These are phyloP conservation scores for Buceros bicornis DNA, from an alignment of 2,797 vertebrate genomes.

Conservation along the genomic window DNA sequence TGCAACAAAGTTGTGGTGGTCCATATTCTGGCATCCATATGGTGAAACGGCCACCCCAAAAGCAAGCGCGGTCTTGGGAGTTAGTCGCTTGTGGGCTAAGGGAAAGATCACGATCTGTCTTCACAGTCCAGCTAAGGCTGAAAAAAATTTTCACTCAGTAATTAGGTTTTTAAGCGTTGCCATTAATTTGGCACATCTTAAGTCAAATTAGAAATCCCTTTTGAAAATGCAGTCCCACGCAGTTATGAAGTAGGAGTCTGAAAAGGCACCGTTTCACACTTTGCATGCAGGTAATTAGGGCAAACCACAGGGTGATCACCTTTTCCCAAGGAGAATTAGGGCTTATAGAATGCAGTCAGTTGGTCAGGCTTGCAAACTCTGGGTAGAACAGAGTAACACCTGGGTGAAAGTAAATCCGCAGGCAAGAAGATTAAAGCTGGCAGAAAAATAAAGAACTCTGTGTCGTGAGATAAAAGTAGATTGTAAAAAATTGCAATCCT, in stretches of 20 bases:
- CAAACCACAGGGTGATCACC: neutral
- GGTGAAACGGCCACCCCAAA: neutral
- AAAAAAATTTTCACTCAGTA: neutral
- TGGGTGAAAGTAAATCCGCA: neutral
- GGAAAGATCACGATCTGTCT: neutral
- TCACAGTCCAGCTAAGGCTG: neutral
- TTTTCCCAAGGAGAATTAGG: neutral
- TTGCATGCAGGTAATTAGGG: neutral
- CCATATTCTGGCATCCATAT: accelerated
- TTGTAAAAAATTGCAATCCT: neutral
- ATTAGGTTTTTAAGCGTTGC: neutral
- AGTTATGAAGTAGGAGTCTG: neutral
- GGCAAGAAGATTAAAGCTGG: slow-evolving; percentile 33
- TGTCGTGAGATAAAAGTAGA: neutral
- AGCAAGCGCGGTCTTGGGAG: neutral
- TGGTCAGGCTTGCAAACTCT: neutral
- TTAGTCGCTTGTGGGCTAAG: neutral
- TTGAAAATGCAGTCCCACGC: neutral
- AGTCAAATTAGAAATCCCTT: neutral
- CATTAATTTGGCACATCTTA: neutral
- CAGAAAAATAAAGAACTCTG: slow-evolving; percentile 5
- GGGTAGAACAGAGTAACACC: neutral
- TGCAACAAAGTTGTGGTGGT: neutral
- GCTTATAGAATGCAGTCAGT: neutral
- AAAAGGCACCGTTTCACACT: neutral